phyloP scores from a whole-genome alignment of 2,888 invertebrate genomes.

The Ennomos erosarius region DNA sequence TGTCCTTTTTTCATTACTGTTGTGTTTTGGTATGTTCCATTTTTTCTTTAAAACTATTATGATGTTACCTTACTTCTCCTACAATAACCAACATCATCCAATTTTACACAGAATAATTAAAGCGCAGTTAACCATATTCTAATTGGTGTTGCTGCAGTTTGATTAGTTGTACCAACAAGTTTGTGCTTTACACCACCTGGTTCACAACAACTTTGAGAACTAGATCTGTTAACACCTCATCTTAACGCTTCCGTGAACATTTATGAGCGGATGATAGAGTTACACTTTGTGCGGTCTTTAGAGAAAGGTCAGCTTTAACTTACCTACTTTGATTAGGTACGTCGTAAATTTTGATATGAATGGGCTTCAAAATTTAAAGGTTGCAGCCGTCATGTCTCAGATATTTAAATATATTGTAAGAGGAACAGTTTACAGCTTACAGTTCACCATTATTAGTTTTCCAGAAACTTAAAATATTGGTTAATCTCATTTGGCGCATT shows the following conservation, averaged over 20 bases:
- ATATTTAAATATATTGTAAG: no score
- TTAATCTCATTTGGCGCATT: no score
- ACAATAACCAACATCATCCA: not conserved
- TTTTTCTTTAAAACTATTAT: no score
- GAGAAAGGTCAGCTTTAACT: slow-evolving; percentile 3
- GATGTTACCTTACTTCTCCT: not conserved
- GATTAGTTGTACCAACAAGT: slow-evolving; percentile 66
- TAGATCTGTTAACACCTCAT: slow-evolving; percentile 73
- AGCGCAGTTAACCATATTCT: slow-evolving; percentile 46
- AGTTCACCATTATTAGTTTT: no score
- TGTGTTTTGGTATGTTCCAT: no score
- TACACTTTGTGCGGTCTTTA: slow-evolving; percentile 50
- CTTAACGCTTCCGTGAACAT: slow-evolving; percentile 63
- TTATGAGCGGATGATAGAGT: slow-evolving; percentile 63
- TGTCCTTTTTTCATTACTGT: no score
- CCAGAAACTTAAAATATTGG: no score
- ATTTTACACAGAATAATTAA: slow-evolving; percentile 35
- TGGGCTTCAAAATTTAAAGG: no score
- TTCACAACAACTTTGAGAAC: slow-evolving; percentile 63
- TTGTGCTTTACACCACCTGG: slow-evolving; percentile 58
- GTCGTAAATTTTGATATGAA: no score
- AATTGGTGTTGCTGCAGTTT: slow-evolving; percentile 50
- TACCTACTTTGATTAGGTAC: no score
- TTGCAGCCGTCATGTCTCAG: no score
- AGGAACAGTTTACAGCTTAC: no score